Base-by-base conservation (phyloP, 2,113 vertebrate species). In the Dolichotis patagonum region DNA sequence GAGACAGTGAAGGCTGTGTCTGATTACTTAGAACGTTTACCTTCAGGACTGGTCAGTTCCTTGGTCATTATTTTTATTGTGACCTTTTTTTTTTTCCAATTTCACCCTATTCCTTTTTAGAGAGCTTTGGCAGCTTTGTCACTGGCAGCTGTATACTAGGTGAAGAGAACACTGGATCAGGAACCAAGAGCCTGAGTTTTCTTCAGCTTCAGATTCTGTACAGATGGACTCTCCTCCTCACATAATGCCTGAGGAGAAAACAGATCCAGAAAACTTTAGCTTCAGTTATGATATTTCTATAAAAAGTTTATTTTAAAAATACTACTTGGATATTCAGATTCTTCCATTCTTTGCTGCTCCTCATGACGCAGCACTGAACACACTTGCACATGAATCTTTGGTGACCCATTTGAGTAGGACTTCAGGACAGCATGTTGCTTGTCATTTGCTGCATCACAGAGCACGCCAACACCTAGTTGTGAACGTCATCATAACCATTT, bases 11-110 rank as follows among this genome's bases (percentile, higher is more conserved):
- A 0, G 1, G 49, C 71, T 20, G 13, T 92, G 30, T 19, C 43
- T 89, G 22, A 56, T 81, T 86, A 24, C 58, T 60, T 38, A 63
- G 52, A 71, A 77, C 1, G 56, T 81, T 90, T 96, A 78, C 1
- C 20, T 90, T 80, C 60, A 78, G 20, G 58, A 77, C 49, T 77
- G 26, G 56, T 92, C 30, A 75, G 46, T 71, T 52, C 20, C 56
- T 80, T 94, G n/a, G 20, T 28, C 49, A 82, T 90, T 85, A 86
- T 84, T 96, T 92, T 84, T 77, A 69, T 63, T 63, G 41, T 38
- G 56, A 38, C 17, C 22, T 6, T 17, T 56, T 60, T 56, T 17
- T 54, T 56, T 69, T 69, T 86, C 88, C 35, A 85, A 1, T 4
- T 93, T 90, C 88, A 4, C 20, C n/a, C 17, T 54, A 14, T 52